Base-by-base conservation (phyloP, 2,113 vertebrate species). In the Epinephelus cyanopodus region DNA sequence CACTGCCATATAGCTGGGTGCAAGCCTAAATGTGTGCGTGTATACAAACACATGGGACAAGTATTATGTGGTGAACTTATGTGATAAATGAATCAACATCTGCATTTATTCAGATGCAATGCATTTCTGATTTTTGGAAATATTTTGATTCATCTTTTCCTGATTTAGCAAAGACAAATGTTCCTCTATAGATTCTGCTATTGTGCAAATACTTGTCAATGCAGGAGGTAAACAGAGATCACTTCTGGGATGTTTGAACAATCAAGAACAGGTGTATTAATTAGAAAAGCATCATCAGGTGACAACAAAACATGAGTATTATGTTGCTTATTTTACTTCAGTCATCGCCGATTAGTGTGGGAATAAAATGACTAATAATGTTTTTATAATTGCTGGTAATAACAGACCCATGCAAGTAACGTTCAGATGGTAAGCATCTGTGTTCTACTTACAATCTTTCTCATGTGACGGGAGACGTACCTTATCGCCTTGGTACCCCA, bases 401-500 rank as follows among this genome's bases (percentile, higher is more conserved):
- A 19, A 61, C 12, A 50, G 5, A 5, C 33, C 14, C 23, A 33
- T 53, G 27, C 7, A n/a, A 2, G 39, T 71, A 5, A 23, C 25
- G 17, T 19, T 70, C 5, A 67, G 1, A 52, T n/a, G 18, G 8
- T 77, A 21, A 9, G 14, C 5, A 14, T 37, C 1, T 37, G 47
- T 54, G 14, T 6, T 23, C 50, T 25, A 15, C 25, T 62, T 57
- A 45, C 52, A 54, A 54, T 65, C 18, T n/a, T 70, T 19, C 33
- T 84, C 42, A 62, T 80, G 50, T 77, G 37, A 61, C 0, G 42
- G 63, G 11, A 53, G 2, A 50, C 81, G 75, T 94, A 99, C 99
- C 97, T 98, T 99, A 90, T 99, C 99, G 79, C 99, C 99, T 73
- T 96, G 96, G 93, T 95, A 98, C 2, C 99, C 99, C 33, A 79